Percentiles rank a stretch among this genome's conserved stretches.
phyloP scores from a whole-genome alignment of 1,140 invertebrate genomes.

The Drosophila serrata region DNA sequence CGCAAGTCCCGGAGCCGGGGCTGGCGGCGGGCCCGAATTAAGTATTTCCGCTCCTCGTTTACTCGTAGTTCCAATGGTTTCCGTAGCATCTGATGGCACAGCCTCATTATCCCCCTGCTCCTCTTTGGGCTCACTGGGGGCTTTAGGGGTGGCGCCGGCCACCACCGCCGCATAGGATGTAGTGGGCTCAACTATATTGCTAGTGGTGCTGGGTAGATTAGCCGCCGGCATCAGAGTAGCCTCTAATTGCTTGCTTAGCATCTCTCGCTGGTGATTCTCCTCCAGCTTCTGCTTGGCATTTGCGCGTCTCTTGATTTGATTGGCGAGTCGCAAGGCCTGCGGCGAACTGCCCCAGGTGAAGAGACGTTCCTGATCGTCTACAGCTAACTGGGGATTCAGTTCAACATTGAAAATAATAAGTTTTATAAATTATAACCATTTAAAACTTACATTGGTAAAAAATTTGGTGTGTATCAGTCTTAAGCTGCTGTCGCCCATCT shows the following conservation, averaged over 20 bases:
- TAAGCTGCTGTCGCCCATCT: slow-evolving; percentile 86
- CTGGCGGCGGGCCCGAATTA: slow-evolving; percentile 10
- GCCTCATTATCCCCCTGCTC: slow-evolving; percentile 43
- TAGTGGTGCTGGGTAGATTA: slow-evolving; percentile 6
- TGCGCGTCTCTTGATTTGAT: slow-evolving; percentile 88
- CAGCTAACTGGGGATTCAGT: slow-evolving; percentile 87
- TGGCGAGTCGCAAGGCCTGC: slow-evolving; percentile 89
- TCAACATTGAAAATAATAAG: not conserved
- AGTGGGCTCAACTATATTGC: slow-evolving; percentile 57
- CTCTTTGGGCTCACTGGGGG: slow-evolving; percentile 56
- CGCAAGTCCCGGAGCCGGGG: slow-evolving; percentile 34
- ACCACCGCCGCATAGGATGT: slow-evolving; percentile 74
- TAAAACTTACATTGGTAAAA: slow-evolving; percentile 91
- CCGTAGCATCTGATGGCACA: slow-evolving; percentile 55
- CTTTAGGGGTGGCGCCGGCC: slow-evolving; percentile 59
- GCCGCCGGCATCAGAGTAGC: slow-evolving; percentile 60
- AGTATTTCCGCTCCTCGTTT: slow-evolving; percentile 9
- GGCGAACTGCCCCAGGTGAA: slow-evolving; percentile 93
- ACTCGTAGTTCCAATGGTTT: slow-evolving; percentile 27
- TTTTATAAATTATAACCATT: not conserved
- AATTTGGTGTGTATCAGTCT: slow-evolving; percentile 90
- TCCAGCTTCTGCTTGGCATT: slow-evolving; percentile 86
- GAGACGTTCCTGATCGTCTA: slow-evolving; percentile 89
- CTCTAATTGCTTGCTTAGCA: slow-evolving; percentile 74
- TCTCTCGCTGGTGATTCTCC: slow-evolving; percentile 75